Conservation (phyloP, 2,113 vertebrate species). For the Synodontis membranacea region DNA sequence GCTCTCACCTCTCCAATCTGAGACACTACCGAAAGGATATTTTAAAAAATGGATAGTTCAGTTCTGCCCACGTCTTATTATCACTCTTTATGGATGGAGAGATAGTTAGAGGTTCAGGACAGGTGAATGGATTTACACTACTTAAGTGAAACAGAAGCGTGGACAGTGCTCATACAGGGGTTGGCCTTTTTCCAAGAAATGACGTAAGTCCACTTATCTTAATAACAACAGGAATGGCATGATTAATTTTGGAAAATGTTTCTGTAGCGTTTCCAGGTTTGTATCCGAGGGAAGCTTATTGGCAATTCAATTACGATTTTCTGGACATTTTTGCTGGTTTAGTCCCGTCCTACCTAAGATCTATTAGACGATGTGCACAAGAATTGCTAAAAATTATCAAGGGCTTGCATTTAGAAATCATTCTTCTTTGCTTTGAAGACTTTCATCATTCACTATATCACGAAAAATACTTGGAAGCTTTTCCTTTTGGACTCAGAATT, state of each 20-base stretch:
- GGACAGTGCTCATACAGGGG: background rate
- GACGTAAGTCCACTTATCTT: constrained; percentile 63
- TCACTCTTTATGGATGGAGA: background rate
- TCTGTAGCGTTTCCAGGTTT: constrained; percentile 53
- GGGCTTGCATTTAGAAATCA: background rate
- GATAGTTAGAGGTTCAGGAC: constrained; percentile 23
- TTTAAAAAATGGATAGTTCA: background rate
- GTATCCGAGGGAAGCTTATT: background rate
- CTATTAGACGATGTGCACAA: constrained; percentile 10
- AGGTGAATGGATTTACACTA: background rate
- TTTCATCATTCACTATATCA: background rate
- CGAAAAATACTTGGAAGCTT: background rate
- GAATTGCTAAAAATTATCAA: background rate
- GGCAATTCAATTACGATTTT: background rate
- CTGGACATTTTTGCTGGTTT: constrained; percentile 38
- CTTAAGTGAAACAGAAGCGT: constrained; percentile 17
- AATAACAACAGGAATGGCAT: constrained; percentile 68
- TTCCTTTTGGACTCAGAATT: background rate
- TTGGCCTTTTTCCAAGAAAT: constrained; percentile 41
- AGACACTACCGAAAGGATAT: background rate
- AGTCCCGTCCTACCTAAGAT: constrained; percentile 45
- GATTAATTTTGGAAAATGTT: constrained; percentile 70
- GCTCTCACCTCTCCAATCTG: background rate
- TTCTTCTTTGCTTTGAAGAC: constrained; percentile 18
- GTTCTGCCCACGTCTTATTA: background rate